Percentiles rank a stretch among this genome's conserved stretches.
These are phyloP conservation scores for Aphidoletes aphidimyza DNA, from an alignment of 2,888 invertebrate species.

Conservation along the genomic window DNA sequence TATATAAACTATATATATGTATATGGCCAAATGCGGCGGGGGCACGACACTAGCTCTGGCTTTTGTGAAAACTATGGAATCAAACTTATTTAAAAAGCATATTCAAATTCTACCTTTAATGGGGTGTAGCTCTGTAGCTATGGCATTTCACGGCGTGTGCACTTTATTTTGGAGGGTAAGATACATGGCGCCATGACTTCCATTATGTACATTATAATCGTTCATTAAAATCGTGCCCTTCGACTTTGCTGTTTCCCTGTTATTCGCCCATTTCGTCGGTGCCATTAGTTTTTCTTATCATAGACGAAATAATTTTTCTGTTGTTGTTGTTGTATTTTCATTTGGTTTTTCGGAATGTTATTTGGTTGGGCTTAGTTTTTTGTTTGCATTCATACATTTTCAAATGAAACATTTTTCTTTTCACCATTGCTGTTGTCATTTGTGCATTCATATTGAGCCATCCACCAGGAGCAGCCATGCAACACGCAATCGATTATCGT, in stretches of 20 bases:
- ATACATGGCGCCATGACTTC: constrained; percentile 22
- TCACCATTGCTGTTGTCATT: background rate
- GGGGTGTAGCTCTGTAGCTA: background rate
- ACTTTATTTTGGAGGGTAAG: constrained; percentile 29
- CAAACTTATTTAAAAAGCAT: background rate
- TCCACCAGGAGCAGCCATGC: background rate
- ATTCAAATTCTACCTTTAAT: background rate
- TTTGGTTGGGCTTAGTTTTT: background rate
- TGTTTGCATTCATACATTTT: background rate
- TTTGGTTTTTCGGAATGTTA: background rate
- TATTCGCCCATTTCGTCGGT: background rate
- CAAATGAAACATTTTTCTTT: no score
- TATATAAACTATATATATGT: no score
- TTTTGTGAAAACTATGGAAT: background rate
- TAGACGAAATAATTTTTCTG: background rate
- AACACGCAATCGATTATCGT: constrained; percentile 27
- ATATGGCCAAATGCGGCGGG: no score
- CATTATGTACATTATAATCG: constrained; percentile 24
- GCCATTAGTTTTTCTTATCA: background rate
- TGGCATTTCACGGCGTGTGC: constrained; percentile 4
- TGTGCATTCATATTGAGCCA: background rate
- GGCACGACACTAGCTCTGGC: no score
- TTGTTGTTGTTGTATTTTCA: no score
- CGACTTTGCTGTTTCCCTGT: background rate
- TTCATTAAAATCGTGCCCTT: constrained; percentile 32